Evolutionary conservation across 2,113 vertebrate genomes (phyloP).

Genomic region (Colaptes auratus): DNA sequence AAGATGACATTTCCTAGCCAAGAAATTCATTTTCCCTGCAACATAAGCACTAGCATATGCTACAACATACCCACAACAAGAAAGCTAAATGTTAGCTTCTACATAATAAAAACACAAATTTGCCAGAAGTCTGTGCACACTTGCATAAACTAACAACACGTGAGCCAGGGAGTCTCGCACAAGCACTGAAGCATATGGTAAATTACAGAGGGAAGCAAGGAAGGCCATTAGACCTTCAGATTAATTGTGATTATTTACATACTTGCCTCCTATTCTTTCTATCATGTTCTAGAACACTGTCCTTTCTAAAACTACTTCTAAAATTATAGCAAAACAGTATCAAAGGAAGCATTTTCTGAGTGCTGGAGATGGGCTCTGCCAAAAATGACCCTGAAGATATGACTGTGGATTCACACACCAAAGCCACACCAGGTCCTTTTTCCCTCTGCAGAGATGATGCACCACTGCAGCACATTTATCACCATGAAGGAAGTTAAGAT

Average conservation of each 20-base stretch:
- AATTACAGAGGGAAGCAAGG: conserved; percentile 26
- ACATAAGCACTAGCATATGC: conserved; percentile 49
- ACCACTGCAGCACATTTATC: rapidly evolving
- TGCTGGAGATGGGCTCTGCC: background rate
- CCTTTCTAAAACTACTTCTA: background rate
- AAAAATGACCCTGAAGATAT: background rate
- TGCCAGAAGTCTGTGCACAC: conserved; percentile 39
- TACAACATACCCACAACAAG: conserved; percentile 49
- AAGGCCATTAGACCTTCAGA: conserved; percentile 39
- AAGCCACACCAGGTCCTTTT: background rate
- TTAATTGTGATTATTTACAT: conserved; percentile 56
- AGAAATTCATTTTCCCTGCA: conserved; percentile 45
- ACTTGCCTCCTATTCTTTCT: background rate
- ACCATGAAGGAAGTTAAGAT: rapidly evolving
- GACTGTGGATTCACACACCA: rapidly evolving
- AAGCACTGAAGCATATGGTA: conserved; percentile 53
- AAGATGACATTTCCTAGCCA: conserved; percentile 26
- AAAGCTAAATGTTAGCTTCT: conserved; percentile 60
- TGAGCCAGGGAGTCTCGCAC: conserved; percentile 29
- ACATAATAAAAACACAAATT: conserved; percentile 59
- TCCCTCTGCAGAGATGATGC: background rate
- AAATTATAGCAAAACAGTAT: background rate
- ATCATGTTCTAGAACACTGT: background rate
- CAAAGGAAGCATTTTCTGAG: background rate
- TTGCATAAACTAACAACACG: conserved; percentile 49